phyloP scores from a whole-genome alignment of 2,797 vertebrate genomes.

The Furcifer pardalis region DNA sequence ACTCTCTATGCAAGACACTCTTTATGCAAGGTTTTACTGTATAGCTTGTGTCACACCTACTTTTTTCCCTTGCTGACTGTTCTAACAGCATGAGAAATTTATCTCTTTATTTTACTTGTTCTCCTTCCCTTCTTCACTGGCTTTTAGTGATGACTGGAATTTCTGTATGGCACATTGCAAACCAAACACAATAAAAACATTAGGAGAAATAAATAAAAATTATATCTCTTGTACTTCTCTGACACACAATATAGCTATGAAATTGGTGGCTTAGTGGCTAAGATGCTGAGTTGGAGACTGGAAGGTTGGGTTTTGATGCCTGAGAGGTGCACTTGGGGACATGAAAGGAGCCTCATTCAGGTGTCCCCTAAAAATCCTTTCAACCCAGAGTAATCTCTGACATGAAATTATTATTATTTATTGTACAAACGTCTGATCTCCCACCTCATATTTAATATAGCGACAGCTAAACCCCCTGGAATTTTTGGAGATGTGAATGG shows the following conservation, averaged over 20 bases:
- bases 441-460: background rate
- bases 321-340: too few relatives aligned
- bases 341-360: too few relatives aligned
- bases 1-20: too few relatives aligned
- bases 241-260: background rate
- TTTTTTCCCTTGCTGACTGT: constrained; percentile 1
- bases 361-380: too few relatives aligned
- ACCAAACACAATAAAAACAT: background rate
- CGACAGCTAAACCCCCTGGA: background rate
- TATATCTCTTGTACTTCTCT: background rate
- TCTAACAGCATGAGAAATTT: background rate
- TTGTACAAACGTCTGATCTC: background rate
- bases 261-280: too few relatives aligned
- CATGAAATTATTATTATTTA: too few relatives aligned
- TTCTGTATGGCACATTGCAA: background rate
- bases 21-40: too few relatives aligned
- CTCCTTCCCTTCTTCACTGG: background rate
- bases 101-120: background rate
- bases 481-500: too few relatives aligned
- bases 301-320: too few relatives aligned
- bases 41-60: background rate
- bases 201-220: too few relatives aligned
- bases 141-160: constrained; percentile 1
- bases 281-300: too few relatives aligned
- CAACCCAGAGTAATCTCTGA: too few relatives aligned